phyloP scores from a whole-genome alignment of 2,113 vertebrate species.

The cat (Felis catus) region DNA sequence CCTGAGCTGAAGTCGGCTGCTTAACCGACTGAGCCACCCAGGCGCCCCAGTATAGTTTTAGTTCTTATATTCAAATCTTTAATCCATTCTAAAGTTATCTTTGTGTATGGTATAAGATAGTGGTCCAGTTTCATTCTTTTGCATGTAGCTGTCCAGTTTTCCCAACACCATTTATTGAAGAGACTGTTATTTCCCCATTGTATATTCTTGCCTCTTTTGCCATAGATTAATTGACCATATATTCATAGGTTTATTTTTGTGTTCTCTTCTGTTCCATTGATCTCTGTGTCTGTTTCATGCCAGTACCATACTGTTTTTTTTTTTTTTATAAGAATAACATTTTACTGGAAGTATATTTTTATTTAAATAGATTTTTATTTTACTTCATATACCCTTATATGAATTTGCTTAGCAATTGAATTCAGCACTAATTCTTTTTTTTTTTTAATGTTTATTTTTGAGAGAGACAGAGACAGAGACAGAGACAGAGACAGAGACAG shows the following conservation, averaged over 20 bases:
- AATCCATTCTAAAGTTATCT: not conserved
- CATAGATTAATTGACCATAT: not conserved
- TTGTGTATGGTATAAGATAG: not conserved
- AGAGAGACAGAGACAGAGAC: too few relatives aligned
- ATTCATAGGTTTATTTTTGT: not conserved
- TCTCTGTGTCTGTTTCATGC: not conserved
- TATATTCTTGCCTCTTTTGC: not conserved
- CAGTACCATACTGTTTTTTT: not conserved
- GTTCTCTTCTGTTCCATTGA: not conserved
- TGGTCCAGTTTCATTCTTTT: not conserved
- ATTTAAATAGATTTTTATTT: slow-evolving; percentile 37
- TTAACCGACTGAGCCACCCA: too few relatives aligned
- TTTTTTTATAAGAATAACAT: not conserved
- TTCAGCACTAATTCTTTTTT: not conserved
- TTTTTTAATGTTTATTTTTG: too few relatives aligned
- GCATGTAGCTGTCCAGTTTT: not conserved
- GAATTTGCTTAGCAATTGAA: not conserved
- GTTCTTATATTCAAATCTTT: not conserved
- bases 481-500: too few relatives aligned
- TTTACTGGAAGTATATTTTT: slow-evolving; percentile 4
- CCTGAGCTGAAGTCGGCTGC: too few relatives aligned
- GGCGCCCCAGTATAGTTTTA: not conserved
- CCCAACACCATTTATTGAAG: not conserved
- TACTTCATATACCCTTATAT: not conserved
- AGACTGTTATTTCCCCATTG: not conserved